Conservation (phyloP, 2,888 invertebrate genomes). For the Dasypolia templi region DNA sequence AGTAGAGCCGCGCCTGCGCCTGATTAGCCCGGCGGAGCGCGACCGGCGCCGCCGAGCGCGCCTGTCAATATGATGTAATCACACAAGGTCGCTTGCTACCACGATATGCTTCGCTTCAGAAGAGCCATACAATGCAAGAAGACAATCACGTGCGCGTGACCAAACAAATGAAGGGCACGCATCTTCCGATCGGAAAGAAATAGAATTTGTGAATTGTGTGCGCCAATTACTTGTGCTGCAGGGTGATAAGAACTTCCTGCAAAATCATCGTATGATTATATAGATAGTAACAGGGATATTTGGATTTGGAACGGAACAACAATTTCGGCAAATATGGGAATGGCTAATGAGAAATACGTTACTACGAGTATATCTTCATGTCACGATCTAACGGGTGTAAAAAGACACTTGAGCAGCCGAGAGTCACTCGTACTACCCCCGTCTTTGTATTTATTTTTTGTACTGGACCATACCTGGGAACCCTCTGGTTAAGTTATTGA, state of each 20-base stretch:
- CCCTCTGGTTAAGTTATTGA: no score
- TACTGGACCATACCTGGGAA: no score
- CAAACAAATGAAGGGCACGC: constrained; percentile 30
- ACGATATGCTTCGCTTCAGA: constrained; percentile 48
- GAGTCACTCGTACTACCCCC: no score
- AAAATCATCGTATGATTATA: neutral
- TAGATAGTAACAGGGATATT: no score
- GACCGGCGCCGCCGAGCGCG: constrained; percentile 69
- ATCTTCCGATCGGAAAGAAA: constrained; percentile 33
- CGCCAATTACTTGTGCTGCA: neutral
- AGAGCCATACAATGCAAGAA: constrained; percentile 44
- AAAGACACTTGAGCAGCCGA: no score
- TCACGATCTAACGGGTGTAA: no score
- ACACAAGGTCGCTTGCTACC: constrained; percentile 74
- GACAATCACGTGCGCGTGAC: constrained; percentile 31
- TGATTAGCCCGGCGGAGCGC: constrained; percentile 64
- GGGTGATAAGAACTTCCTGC: no score
- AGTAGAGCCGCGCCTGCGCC: constrained; percentile 56
- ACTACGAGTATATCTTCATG: neutral
- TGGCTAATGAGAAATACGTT: neutral
- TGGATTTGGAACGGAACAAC: neutral
- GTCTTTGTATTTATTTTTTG: no score
- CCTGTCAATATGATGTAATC: constrained; percentile 74
- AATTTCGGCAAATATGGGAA: neutral
- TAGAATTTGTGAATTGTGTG: neutral